Conservation (phyloP, 2,113 vertebrate species). For the Pygoscelis antarcticus region DNA sequence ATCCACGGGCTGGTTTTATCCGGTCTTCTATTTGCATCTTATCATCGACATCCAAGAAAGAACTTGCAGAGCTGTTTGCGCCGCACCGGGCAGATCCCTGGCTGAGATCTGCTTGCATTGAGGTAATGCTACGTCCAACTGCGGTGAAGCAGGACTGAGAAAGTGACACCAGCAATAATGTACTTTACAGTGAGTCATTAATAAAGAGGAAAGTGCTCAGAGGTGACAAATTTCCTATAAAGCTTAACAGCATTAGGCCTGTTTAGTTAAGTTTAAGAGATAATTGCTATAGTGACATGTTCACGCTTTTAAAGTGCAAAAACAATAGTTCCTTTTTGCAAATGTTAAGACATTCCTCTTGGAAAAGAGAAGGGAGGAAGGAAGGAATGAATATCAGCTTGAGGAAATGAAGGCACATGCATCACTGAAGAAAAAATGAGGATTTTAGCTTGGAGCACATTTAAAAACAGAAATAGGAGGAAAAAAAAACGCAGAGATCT, state of each 20-base stretch:
- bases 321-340: neutral
- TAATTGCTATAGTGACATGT: constrained; percentile 24
- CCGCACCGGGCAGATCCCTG: fast-evolving
- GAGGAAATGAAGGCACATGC: neutral
- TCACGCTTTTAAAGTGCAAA: constrained; percentile 23
- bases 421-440: neutral
- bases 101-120: neutral
- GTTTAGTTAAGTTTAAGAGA: constrained; percentile 31
- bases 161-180: neutral
- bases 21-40: neutral
- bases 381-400: neutral
- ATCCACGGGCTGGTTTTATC: neutral
- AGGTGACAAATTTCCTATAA: neutral
- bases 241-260: neutral
- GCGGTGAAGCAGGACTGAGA: neutral
- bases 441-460: neutral
- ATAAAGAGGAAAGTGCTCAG: neutral
- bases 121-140: neutral
- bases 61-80: neutral
- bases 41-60: neutral
- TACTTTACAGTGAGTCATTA: neutral
- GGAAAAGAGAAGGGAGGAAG: neutral
- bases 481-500: neutral
- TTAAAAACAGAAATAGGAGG: neutral
- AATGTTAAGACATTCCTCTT: constrained; percentile 28